Conservation (phyloP, 2,888 invertebrate species). For the Polydrusus pterygomalis region DNA sequence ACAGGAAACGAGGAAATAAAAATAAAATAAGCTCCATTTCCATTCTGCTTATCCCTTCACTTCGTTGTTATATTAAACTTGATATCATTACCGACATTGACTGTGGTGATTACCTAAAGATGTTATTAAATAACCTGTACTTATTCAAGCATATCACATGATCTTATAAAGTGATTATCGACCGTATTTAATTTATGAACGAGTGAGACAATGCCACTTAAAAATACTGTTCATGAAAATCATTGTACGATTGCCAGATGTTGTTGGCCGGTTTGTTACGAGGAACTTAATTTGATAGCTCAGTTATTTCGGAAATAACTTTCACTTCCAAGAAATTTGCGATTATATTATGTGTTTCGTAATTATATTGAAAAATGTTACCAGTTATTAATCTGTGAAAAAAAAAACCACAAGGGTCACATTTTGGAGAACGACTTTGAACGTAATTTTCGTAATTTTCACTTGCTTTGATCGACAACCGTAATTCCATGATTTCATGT, state of each 20-base stretch:
- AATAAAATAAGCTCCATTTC: no score
- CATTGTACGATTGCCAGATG: constrained; percentile 12
- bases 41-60: no score
- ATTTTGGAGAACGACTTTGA: no score
- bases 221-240: background rate
- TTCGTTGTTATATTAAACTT: background rate
- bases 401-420: no score
- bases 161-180: background rate
- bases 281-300: constrained; percentile 2
- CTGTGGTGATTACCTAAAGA: background rate
- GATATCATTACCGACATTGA: constrained; percentile 6
- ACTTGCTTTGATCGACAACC: no score
- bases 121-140: background rate
- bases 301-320: background rate
- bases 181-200: background rate
- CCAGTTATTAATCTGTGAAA: no score
- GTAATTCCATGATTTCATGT: no score
- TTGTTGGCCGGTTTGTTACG: background rate
- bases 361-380: background rate
- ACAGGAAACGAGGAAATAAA: no score
- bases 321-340: constrained; percentile 8
- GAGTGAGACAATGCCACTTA: background rate
- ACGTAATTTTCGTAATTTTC: no score
- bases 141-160: no score
- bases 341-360: background rate